Conservation (phyloP, 2,797 vertebrate species). For the Podarcis lilfordi region DNA sequence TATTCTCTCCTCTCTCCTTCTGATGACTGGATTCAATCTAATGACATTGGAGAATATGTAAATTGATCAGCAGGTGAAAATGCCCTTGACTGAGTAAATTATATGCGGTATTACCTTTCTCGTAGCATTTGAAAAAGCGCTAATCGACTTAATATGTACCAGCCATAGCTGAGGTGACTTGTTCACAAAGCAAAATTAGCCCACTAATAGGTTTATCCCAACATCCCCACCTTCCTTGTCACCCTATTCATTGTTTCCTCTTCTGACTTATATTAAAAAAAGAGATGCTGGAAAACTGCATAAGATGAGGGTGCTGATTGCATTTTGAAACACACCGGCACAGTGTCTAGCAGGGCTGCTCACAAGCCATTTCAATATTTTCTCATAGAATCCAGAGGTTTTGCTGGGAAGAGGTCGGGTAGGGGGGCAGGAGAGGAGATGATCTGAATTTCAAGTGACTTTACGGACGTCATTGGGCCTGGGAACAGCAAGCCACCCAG, state of each 20-base stretch:
- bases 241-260: slow-evolving; percentile 72
- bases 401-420: slow-evolving; percentile 38
- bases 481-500: slow-evolving; percentile 78
- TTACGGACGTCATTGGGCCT: slow-evolving; percentile 76
- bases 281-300: slow-evolving; percentile 65
- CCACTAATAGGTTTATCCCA: slow-evolving; percentile 68
- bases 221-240: slow-evolving; percentile 61
- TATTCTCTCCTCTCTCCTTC: slow-evolving; percentile 66
- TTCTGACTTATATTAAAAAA: slow-evolving; percentile 58
- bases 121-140: slow-evolving; percentile 65
- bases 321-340: slow-evolving; percentile 72
- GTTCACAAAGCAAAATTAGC: slow-evolving; percentile 74
- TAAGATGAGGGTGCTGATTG: slow-evolving; percentile 70
- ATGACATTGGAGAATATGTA: slow-evolving; percentile 77
- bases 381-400: slow-evolving; percentile 69
- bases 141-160: slow-evolving; percentile 73
- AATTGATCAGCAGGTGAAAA: slow-evolving; percentile 80
- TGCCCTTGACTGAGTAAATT: slow-evolving; percentile 79
- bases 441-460: slow-evolving; percentile 82
- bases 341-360: slow-evolving; percentile 63
- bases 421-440: slow-evolving; percentile 53
- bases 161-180: slow-evolving; percentile 70
- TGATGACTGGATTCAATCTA: slow-evolving; percentile 71
- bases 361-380: slow-evolving; percentile 76
- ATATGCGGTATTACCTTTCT: slow-evolving; percentile 74